Base-by-base conservation (phyloP, 2,113 vertebrate genomes). In the Vulpes ferrilata region DNA sequence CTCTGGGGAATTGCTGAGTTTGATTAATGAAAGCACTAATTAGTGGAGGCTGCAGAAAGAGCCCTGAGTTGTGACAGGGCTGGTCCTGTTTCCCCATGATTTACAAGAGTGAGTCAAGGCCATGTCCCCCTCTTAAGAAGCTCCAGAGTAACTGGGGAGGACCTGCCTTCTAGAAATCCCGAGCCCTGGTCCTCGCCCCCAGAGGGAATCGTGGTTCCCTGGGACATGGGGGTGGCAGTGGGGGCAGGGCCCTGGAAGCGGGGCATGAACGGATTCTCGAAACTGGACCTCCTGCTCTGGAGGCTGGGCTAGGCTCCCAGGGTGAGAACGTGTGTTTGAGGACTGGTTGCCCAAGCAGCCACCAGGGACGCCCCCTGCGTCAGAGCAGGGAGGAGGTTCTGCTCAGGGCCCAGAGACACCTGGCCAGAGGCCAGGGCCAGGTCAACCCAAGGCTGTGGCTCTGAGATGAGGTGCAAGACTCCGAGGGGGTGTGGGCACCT, bases 11-110 rank as follows among this genome's bases (percentile, higher is more conserved):
- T 59, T 9, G 57, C 55, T 81, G 43, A 76, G 90, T 76, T 20
- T 96, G 96, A 86, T 81, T 90, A 95, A 81, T 71, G 3, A 0
- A 35, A 73, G n/a, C 13, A 35, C 65, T 93, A 95, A 91, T 88
- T 88, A 81, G 85, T 6, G 0, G 62, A 94, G 92, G 78, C 90
- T 10, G 9, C 69, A 90, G 88, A 62, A 80, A 78, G 83, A 90
- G 64, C 91, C 48, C 8, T 22, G n/a, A 22, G 62, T 22, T 15
- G 32, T 30, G 43, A 91, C 12, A 0, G 48, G 81, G 71, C 84
- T 53, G 17, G 93, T 15, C 88, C 82, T 22, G 53, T 80, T 86
- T 92, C 55, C 62, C 59, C 87, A 65, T 97, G 80, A 84, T 95
- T 86, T 84, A 59, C 62, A 35, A 10, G 73, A 92, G 67, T 5